Conservation (phyloP, 1,140 invertebrate genomes). For the Eupeodes corollae region DNA sequence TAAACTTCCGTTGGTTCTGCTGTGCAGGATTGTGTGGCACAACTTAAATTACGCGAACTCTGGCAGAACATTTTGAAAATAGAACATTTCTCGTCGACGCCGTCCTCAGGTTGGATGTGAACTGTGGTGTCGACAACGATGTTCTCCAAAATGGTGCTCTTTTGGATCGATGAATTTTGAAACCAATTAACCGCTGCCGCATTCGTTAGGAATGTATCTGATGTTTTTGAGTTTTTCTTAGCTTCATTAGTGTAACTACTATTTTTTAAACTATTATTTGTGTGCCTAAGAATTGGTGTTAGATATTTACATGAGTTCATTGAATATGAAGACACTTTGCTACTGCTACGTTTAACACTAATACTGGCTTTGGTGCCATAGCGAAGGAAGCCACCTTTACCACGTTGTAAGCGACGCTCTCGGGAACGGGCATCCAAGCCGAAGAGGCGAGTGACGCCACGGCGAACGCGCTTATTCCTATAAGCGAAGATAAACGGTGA, state of each 20-base stretch:
- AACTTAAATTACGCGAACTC: slow-evolving; percentile 21
- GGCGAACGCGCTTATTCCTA: slow-evolving; percentile 60
- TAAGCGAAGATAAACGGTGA: slow-evolving; percentile 70
- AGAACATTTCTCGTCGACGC: slow-evolving; percentile 21
- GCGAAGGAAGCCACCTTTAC: slow-evolving; percentile 18
- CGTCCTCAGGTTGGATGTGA: slow-evolving; percentile 9
- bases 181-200: slow-evolving; percentile 30
- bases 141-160: slow-evolving; percentile 23
- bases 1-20: slow-evolving; percentile 24
- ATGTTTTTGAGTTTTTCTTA: not conserved
- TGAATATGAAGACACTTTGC: slow-evolving; percentile 28
- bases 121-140: slow-evolving; percentile 18
- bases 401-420: slow-evolving; percentile 17
- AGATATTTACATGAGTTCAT: slow-evolving; percentile 26
- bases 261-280: slow-evolving; percentile 16
- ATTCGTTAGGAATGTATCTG: slow-evolving; percentile 19
- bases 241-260: slow-evolving; percentile 10
- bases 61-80: slow-evolving; percentile 30
- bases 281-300: slow-evolving; percentile 27
- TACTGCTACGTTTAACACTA: slow-evolving; percentile 28
- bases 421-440: slow-evolving; percentile 37
- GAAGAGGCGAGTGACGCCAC: slow-evolving; percentile 53
- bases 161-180: slow-evolving; percentile 21
- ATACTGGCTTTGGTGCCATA: slow-evolving; percentile 10
- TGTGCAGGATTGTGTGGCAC: slow-evolving; percentile 18